These are phyloP conservation scores for Phataginus tetradactyla DNA, from an alignment of 2,797 vertebrate species.

Conservation along the genomic window DNA sequence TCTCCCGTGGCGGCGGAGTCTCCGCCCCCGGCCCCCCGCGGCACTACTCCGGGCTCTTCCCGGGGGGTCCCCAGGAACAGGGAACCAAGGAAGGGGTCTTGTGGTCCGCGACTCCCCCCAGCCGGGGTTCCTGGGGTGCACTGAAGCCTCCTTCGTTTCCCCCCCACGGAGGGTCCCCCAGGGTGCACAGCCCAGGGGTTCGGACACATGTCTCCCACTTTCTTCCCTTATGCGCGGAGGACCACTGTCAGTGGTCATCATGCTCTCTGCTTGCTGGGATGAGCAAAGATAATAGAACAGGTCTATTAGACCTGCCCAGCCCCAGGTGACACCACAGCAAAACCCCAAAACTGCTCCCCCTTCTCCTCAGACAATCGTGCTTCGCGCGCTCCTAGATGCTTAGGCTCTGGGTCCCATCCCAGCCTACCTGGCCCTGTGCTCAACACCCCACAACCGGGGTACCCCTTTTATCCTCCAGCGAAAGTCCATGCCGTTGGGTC, in stretches of 20 bases:
- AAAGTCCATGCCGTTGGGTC: neutral
- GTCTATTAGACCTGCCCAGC: neutral
- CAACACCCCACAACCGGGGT: neutral
- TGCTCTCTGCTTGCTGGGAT: neutral
- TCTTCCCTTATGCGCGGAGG: neutral
- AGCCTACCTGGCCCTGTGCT: accelerated
- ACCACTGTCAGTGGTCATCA: neutral
- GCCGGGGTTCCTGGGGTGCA: neutral
- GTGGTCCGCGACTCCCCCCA: neutral
- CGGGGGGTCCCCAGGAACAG: neutral
- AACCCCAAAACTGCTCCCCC: neutral
- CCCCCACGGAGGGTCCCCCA: neutral
- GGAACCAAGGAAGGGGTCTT: neutral
- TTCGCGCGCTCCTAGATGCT: neutral
- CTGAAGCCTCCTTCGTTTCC: neutral
- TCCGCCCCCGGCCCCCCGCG: neutral
- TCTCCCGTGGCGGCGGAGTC: neutral
- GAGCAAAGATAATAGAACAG: neutral
- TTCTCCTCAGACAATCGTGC: neutral
- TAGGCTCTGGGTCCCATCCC: neutral
- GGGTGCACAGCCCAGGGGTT: neutral
- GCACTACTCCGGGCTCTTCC: neutral
- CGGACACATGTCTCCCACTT: neutral
- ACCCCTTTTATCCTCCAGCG: neutral
- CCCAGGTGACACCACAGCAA: too few species aligned